Evolutionary conservation across 2,113 vertebrate species (phyloP).

Genomic region (Platichthys stellatus): DNA sequence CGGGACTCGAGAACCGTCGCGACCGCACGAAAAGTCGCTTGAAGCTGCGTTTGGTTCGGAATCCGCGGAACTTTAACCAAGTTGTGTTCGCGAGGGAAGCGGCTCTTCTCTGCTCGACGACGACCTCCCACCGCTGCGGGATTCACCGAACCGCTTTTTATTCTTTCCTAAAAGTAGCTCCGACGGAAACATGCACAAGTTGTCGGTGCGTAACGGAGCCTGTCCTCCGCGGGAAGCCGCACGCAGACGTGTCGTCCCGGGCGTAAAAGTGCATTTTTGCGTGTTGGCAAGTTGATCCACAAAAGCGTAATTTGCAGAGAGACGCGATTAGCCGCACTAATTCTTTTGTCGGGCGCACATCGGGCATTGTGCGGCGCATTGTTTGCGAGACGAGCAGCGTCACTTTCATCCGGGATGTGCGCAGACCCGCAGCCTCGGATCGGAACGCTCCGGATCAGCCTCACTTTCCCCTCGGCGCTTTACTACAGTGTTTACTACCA

Average conservation of each 20-base stretch:
- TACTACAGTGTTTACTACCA: constrained; percentile 70
- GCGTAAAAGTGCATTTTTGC: constrained; percentile 67
- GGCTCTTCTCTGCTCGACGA: no score
- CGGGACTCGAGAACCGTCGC: constrained; percentile 55
- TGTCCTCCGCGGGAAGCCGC: background rate
- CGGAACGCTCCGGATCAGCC: background rate
- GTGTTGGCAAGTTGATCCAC: constrained; percentile 58
- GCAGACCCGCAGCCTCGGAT: background rate
- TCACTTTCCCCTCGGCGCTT: background rate
- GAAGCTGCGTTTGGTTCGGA: background rate
- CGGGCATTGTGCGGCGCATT: constrained; percentile 58
- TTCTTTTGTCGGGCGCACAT: constrained; percentile 76
- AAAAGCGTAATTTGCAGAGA: constrained; percentile 50
- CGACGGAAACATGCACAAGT: constrained; percentile 46
- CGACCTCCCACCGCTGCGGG: no score
- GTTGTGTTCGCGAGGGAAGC: constrained; percentile 3
- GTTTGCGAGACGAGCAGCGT: constrained; percentile 61
- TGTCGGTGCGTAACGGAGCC: constrained; percentile 56
- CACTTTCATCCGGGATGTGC: constrained; percentile 59
- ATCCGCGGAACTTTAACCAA: constrained; percentile 51
- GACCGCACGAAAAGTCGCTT: constrained; percentile 61
- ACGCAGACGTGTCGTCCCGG: constrained; percentile 48
- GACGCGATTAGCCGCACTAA: constrained; percentile 74
- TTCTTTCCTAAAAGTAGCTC: constrained; percentile 21
- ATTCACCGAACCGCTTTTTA: background rate